These are phyloP conservation scores for Strix uralensis DNA, from an alignment of 2,113 vertebrate species.

Conservation along the genomic window DNA sequence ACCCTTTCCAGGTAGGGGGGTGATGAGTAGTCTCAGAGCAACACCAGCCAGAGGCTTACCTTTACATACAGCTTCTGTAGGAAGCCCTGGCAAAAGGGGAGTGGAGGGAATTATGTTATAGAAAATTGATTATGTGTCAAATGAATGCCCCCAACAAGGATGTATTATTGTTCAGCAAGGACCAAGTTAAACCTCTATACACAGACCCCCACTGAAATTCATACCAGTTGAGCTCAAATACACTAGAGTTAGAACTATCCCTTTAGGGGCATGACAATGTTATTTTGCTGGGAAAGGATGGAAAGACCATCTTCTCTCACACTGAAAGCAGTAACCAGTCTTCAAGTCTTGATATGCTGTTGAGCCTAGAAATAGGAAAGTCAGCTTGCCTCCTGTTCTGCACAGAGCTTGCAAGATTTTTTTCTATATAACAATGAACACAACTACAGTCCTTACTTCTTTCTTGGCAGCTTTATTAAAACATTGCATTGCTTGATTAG, in stretches of 20 bases:
- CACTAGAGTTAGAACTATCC: neutral
- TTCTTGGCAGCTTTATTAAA: slow-evolving; percentile 4
- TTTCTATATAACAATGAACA: neutral
- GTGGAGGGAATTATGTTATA: accelerated
- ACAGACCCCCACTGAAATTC: neutral
- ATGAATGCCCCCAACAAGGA: neutral
- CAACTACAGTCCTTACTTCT: neutral
- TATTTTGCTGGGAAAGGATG: neutral
- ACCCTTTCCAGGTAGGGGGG: accelerated
- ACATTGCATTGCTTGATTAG: neutral
- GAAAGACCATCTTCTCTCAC: neutral
- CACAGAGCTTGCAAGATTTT: neutral
- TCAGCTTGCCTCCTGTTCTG: neutral
- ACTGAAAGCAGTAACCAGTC: neutral
- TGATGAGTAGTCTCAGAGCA: neutral
- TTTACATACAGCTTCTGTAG: neutral
- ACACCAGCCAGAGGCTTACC: neutral
- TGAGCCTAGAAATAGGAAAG: neutral
- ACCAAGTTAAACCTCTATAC: neutral
- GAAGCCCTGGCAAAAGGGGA: neutral
- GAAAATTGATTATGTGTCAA: neutral
- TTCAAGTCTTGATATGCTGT: neutral
- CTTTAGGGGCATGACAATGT: neutral
- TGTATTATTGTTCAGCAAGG: neutral
- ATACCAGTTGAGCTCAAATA: neutral